Evolutionary conservation across 2,113 vertebrate genomes (phyloP), one percentile per base, ranked within the genome.

Genomic region (Perccottus glenii): DNA sequence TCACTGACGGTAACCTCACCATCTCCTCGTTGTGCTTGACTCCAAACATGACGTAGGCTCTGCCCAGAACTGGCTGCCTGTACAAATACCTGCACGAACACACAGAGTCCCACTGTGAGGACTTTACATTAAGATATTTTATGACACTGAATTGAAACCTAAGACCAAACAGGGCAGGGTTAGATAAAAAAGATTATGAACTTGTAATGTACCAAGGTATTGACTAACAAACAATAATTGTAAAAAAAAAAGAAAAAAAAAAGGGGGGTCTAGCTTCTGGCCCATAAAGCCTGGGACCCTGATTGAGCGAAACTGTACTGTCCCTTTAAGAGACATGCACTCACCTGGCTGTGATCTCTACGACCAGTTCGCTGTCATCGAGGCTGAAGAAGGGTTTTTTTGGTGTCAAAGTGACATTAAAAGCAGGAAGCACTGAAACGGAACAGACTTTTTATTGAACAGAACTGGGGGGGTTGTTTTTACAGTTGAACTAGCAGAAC

Each of bases 41-140:
- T 61, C 93, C 93, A 58, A 93, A 93, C 80, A 90, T 81, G 27
- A 93, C 88, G 1, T 92, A 92, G 4, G 93, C 92, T 0, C 73
- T 87, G 6, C 93, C 92, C 63, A 86, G 59, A 2, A 93, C 93
- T 0, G 83, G 79, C 66, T 90, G 32, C 0, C 86, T 90, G 12
- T 90, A 92, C 66, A 93, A 59, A 74, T 93, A 93, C 5, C 93
- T 93, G 62, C 48, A 16, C 48, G 1, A 60, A 73, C 16, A 71
- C 50, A 69, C 8, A 27, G 1, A 27, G 19, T 27, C 19, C 19
- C 19, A 27, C n/a, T n/a, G n/a, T n/a, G n/a, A n/a, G n/a, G n/a
- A n/a, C n/a, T n/a, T n/a, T n/a, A n/a, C 19, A 27, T 27, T 27
- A 27, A 27, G 19, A 27, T 27, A 27, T 27, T 27, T 27, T 27